phyloP scores from a whole-genome alignment of 2,113 vertebrate genomes.

The Campylomormyrus numenius region DNA sequence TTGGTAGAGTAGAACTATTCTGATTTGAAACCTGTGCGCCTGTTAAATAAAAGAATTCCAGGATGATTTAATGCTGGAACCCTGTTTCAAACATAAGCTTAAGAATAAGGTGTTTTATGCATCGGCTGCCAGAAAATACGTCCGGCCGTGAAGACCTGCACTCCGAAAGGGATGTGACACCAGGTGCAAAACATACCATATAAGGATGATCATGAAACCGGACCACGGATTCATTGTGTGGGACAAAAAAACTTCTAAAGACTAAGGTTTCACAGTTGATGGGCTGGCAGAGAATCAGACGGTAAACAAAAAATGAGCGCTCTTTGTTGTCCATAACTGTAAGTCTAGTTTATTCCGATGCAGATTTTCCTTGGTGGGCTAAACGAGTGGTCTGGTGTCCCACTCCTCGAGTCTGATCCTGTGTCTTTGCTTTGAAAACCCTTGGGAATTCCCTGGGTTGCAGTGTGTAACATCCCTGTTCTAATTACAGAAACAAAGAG shows the following conservation, averaged over 20 bases:
- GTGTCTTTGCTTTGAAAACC: background rate
- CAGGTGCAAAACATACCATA: background rate
- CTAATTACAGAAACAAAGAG: background rate
- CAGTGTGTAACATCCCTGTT: background rate
- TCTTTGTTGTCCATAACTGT: slow-evolving; percentile 9
- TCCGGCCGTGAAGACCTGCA: background rate
- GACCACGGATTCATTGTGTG: background rate
- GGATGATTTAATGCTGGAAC: background rate
- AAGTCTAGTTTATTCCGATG: background rate
- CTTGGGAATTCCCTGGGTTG: background rate
- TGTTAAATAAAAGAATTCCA: background rate
- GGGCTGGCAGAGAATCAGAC: background rate
- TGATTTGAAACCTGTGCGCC: background rate
- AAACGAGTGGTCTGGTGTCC: background rate
- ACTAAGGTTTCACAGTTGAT: slow-evolving; percentile 1
- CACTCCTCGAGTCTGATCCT: background rate
- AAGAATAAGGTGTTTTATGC: background rate
- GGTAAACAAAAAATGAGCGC: slow-evolving; percentile 1
- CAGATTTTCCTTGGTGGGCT: background rate
- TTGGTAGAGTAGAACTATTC: background rate
- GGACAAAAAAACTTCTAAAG: slow-evolving; percentile 9
- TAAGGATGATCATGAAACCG: slow-evolving; percentile 9
- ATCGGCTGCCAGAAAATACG: background rate
- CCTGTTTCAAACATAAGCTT: background rate
- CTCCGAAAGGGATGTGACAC: background rate